Evolutionary conservation across 1,140 invertebrate genomes (phyloP), one percentile per base, ranked within the genome.

Genomic region (Pentalonia nigronervosa): DNA sequence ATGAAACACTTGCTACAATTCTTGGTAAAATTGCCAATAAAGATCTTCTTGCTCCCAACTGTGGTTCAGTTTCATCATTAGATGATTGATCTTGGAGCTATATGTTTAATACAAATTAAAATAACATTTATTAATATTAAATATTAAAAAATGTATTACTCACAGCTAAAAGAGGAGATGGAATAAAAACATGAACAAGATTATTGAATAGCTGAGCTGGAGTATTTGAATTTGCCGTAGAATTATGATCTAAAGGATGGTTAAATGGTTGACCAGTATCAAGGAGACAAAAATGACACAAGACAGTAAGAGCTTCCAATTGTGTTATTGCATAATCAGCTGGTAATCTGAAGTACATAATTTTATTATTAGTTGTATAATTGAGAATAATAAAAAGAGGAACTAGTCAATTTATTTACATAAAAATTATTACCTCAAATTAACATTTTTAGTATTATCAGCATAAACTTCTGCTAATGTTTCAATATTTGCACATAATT

Each of bases 401-500:
- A 76, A 76, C 4, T 34, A 76, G 30, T 76, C 30, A 76, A 76
- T 76, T n/a, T 36, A n/a, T 34, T 89, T 25, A 89, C 21, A 83
- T 7, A 83, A 30, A 50, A 83, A 34, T 83, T 2, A 67, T 84
- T 84, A 93, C 91, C 91, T 93, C 53, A 93, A 86, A 93, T 93
- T 93, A 50, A 93, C 48, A 56, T 93, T 93, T 86, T 93, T 93
- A 7, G 67, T 93, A 30, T 83, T 93, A 30, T 93, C 91, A 0
- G 95, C 95, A 88, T 96, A 96, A 94, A 96, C 96, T 21, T 95
- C 95, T 1, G 96, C 95, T 34, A 97, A 94, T 53, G 96, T 95
- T 95, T 98, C 98, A 56, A 99, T 96, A 95, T 98, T 99, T 76
- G 96, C 96, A 95, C 98, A 98, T 30, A 99, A 95, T 94, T 98